These are phyloP conservation scores for Lutraria lutraria DNA, from an alignment of 2,888 invertebrate genomes.

Conservation along the genomic window DNA sequence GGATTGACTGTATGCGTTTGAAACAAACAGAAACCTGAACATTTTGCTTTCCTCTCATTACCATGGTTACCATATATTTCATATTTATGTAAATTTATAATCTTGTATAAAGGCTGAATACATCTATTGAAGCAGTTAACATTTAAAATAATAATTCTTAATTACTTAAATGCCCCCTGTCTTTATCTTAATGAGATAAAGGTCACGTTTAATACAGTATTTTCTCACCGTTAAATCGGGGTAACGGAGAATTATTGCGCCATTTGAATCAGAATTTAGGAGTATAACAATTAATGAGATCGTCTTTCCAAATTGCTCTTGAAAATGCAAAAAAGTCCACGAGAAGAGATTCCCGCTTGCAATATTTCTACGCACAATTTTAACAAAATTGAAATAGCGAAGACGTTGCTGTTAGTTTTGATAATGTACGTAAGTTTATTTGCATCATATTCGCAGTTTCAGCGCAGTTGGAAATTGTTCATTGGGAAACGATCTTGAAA, in stretches of 20 bases:
- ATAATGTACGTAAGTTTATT: neutral
- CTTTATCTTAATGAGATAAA: neutral
- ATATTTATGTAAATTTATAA: too few species aligned
- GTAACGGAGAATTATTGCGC: neutral
- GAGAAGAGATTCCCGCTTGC: neutral
- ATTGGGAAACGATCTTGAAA: neutral
- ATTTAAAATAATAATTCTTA: neutral
- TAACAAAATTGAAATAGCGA: neutral
- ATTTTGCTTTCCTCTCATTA: too few species aligned
- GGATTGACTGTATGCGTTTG: too few species aligned
- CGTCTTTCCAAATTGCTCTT: neutral
- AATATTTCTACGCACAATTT: neutral
- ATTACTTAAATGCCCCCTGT: neutral
- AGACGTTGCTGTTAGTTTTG: neutral
- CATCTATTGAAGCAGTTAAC: neutral
- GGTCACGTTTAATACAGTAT: neutral
- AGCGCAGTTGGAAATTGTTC: neutral
- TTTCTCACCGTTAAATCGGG: neutral
- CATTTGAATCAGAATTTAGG: conserved; percentile 1
- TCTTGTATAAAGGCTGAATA: too few species aligned
- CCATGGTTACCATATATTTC: too few species aligned
- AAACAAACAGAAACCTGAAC: too few species aligned
- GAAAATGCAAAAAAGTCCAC: neutral
- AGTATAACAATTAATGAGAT: neutral
- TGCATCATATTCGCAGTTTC: neutral